These are phyloP conservation scores for Ceratina japonica DNA, from an alignment of 1,140 invertebrate species.

Conservation along the genomic window DNA sequence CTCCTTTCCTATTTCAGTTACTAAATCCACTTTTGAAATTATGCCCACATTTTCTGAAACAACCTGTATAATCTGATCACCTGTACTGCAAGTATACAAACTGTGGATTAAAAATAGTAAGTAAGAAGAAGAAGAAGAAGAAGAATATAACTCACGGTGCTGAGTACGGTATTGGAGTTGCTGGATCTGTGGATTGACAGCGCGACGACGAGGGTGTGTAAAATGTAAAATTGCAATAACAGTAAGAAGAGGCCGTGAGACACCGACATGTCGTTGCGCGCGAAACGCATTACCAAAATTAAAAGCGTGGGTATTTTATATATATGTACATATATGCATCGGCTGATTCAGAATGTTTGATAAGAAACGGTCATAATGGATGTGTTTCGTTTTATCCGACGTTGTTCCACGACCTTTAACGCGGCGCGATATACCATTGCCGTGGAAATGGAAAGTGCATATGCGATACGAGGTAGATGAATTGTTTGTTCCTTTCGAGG, in stretches of 20 bases:
- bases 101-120: neutral
- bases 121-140: too few relatives aligned
- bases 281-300: neutral
- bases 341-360: neutral
- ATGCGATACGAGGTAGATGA: constrained; percentile 15
- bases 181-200: too few relatives aligned
- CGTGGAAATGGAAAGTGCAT: constrained; percentile 20
- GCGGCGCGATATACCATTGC: neutral
- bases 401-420: constrained; percentile 20
- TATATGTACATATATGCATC: neutral
- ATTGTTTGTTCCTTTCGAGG: neutral
- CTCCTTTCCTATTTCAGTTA: too few relatives aligned
- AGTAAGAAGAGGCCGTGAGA: neutral
- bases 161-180: constrained; percentile 22
- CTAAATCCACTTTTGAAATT: too few relatives aligned
- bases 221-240: too few relatives aligned
- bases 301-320: constrained; percentile 20
- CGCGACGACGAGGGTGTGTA: too few relatives aligned
- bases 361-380: neutral
- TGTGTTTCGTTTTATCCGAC: constrained; percentile 1
- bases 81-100: too few relatives aligned
- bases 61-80: too few relatives aligned
- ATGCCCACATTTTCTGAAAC: too few relatives aligned
- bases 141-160: constrained; percentile 30
- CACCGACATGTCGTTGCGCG: constrained; percentile 4